A percentile compares a stretch with the other conserved stretches of the same genome.
phyloP scores from a whole-genome alignment of 2,797 vertebrate genomes.

The Gallinago stenura region DNA sequence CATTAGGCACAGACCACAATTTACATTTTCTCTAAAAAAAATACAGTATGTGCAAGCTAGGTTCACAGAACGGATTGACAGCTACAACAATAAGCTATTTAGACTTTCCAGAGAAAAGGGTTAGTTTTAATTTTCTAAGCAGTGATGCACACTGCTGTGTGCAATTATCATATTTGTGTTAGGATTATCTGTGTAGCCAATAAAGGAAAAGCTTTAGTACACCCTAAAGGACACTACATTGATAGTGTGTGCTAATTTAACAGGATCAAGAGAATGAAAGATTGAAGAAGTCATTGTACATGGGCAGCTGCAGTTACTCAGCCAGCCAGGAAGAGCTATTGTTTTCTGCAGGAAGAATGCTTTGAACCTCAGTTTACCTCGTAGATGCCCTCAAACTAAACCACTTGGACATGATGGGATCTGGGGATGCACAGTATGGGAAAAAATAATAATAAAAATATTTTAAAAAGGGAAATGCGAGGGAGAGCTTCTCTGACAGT shows the following conservation, averaged over 20 bases:
- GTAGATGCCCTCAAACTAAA: constrained; percentile 20
- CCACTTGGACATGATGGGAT: background rate
- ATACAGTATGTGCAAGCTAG: constrained; percentile 62
- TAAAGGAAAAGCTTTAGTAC: constrained; percentile 24
- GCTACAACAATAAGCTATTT: constrained; percentile 60
- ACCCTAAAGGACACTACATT: constrained; percentile 18
- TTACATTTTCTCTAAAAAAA: constrained; percentile 61
- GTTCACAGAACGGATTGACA: constrained; percentile 52
- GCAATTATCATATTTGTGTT: background rate
- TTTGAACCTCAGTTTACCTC: constrained; percentile 15
- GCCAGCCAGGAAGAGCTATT: background rate
- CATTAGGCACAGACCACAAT: constrained; percentile 74
- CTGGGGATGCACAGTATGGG: background rate
- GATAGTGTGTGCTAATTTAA: background rate
- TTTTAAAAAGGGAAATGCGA: background rate
- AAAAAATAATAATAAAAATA: background rate
- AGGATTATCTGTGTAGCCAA: constrained; percentile 41
- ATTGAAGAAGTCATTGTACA: background rate
- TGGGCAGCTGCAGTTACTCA: background rate
- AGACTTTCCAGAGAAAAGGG: constrained; percentile 56
- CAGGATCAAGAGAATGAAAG: background rate
- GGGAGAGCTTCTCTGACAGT: background rate
- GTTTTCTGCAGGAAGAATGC: constrained; percentile 12
- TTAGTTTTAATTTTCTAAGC: background rate
- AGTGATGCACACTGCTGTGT: background rate